These are phyloP conservation scores for Lytechinus variegatus DNA, from an alignment of 35 echinoderm and acorn worm species.

Conservation along the genomic window DNA sequence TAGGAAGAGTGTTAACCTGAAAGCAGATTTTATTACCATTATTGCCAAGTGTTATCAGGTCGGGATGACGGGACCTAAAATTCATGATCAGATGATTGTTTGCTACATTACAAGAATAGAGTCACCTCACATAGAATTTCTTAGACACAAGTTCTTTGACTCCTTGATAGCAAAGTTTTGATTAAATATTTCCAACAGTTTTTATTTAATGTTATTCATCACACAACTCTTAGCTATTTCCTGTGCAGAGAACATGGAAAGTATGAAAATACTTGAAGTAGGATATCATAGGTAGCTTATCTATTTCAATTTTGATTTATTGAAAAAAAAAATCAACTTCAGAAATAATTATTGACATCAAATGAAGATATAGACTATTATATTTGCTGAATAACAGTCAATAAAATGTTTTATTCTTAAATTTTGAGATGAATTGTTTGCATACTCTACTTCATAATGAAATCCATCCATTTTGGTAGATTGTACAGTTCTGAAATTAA, in stretches of 20 bases:
- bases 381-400: not conserved
- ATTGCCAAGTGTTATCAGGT: not conserved
- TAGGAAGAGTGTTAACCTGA: not conserved
- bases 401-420: not conserved
- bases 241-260: not conserved
- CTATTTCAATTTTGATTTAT: not conserved
- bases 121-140: not conserved
- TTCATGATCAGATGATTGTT: not conserved
- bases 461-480: not conserved
- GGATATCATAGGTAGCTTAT: not conserved
- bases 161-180: not conserved
- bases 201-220: not conserved
- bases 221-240: not conserved
- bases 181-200: not conserved
- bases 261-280: not conserved
- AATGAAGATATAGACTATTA: not conserved
- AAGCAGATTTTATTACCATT: not conserved
- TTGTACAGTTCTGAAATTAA: not conserved
- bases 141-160: not conserved
- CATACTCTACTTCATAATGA: not conserved
- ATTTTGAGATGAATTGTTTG: not conserved
- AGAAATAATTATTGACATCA: not conserved
- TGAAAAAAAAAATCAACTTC: not conserved
- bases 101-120: not conserved
- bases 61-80: not conserved